These are phyloP conservation scores for Copidosoma floridanum DNA, from an alignment of 1,140 invertebrate species.

Conservation along the genomic window DNA sequence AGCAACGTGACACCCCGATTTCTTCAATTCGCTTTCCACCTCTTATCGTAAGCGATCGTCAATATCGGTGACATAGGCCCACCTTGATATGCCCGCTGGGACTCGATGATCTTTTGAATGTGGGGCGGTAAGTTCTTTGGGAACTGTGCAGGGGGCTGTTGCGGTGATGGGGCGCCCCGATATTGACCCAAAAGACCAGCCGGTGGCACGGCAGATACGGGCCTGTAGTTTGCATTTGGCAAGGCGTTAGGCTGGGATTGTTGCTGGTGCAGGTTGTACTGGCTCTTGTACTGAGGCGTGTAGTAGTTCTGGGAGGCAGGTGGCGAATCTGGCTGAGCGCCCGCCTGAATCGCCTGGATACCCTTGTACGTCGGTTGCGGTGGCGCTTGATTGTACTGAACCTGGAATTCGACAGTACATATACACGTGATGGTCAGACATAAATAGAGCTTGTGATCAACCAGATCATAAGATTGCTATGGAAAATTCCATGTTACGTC, in stretches of 20 bases:
- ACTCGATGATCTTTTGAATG: slow-evolving; percentile 19
- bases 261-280: slow-evolving; percentile 12
- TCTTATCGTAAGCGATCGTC: too few species aligned
- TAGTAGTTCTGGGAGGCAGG: background rate
- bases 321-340: background rate
- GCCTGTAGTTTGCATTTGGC: slow-evolving; percentile 23
- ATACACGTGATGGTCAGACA: too few species aligned
- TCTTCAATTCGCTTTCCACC: too few species aligned
- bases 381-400: slow-evolving; percentile 21
- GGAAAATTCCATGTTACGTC: too few species aligned
- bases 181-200: slow-evolving; percentile 4
- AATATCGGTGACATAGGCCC: too few species aligned
- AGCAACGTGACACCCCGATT: too few species aligned
- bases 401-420: slow-evolving; percentile 1
- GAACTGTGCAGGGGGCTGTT: background rate
- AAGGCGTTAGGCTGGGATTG: slow-evolving; percentile 24
- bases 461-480: too few species aligned
- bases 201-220: slow-evolving; percentile 12
- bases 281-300: slow-evolving; percentile 17
- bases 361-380: slow-evolving; percentile 35
- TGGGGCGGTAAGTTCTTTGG: slow-evolving; percentile 14
- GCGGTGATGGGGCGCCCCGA: background rate
- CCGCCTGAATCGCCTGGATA: slow-evolving; percentile 20
- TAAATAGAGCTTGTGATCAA: too few species aligned
- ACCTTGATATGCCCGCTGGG: slow-evolving; percentile 17